Evolutionary conservation across 2,888 invertebrate genomes (phyloP), one percentile per base, ranked within the genome.

Genomic region (Chesias legatella): DNA sequence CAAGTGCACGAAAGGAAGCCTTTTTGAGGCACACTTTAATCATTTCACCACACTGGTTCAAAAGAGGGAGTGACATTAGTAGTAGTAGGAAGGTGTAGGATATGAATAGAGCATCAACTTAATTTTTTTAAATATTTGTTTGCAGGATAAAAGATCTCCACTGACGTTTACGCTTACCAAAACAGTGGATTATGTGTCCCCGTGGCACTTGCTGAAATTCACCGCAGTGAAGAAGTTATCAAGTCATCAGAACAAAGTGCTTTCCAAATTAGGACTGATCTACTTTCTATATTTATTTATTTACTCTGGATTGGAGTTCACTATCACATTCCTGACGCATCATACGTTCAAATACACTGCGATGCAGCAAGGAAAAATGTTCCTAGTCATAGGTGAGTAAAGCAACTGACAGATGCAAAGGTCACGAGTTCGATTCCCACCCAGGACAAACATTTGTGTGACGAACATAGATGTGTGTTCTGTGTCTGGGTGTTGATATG

Each of bases 291-390:
- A 98, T 83, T 89, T 98, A 50, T 97, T 98, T 71, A 89, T 98
- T 45, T 98, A 98, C 79, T 98, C 98, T 36, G 99, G 98, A 1
- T 88, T 99, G 41, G 99, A 99, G 82, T 99, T 98, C 73, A 99
- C 99, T 0, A 89, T 99, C 22, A 98, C 98, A 36, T 99, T 99
- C 88, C 90, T 99, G 31, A 98, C 98, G 37, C 98, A 98, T 85
- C 94, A 96, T 63, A 91, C 94, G 24, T 98, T 98, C 75, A 90
- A 93, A 34, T 98, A 95, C 74, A 94, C 93, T 38, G 96, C 98
- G 29, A 95, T 98, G 94, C 95, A 98, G 78, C 99, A 99, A 83
- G 99, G 99, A 4, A 96, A 95, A 90, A 98, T 99, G 96, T 99
- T 98, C 77, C 91, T 98, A 61, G 94, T 94, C 38, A 95, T 98